These are phyloP conservation scores for Dexiosoma caninum DNA, from an alignment of 2,888 invertebrate genomes.

Conservation along the genomic window DNA sequence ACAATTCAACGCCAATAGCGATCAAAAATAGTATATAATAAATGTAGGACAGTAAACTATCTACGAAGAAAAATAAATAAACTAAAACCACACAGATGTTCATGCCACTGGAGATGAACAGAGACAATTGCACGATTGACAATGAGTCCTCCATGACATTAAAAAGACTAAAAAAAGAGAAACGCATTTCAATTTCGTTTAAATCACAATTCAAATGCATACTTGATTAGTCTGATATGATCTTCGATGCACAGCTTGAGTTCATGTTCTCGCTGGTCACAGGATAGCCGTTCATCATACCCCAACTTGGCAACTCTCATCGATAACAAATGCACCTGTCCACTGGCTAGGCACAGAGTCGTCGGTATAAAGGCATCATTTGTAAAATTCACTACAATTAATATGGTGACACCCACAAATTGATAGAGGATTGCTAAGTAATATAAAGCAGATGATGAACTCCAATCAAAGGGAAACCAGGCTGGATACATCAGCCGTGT, in stretches of 20 bases:
- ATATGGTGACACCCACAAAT: constrained; percentile 53
- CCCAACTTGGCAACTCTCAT: constrained; percentile 62
- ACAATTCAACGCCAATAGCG: constrained; percentile 59
- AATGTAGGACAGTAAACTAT: constrained; percentile 46
- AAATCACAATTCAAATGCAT: neutral
- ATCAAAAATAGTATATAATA: constrained; percentile 51
- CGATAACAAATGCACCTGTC: constrained; percentile 61
- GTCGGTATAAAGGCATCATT: constrained; percentile 60
- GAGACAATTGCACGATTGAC: constrained; percentile 47
- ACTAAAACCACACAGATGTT: constrained; percentile 59
- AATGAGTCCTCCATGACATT: constrained; percentile 35
- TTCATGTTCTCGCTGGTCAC: constrained; percentile 47
- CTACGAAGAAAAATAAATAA: constrained; percentile 58
- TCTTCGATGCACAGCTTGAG: constrained; percentile 62
- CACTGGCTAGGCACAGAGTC: constrained; percentile 57
- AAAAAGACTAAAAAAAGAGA: constrained; percentile 48
- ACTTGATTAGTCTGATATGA: constrained; percentile 63
- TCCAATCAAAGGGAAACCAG: constrained; percentile 65
- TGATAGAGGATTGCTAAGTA: constrained; percentile 57
- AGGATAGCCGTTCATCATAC: constrained; percentile 26
- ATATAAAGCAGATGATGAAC: constrained; percentile 36
- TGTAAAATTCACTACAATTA: constrained; percentile 60
- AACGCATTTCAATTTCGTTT: neutral
- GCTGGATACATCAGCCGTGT: constrained; percentile 64
- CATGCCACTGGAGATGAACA: constrained; percentile 55